Evolutionary conservation across 1,140 invertebrate genomes (phyloP), one percentile per base, ranked within the genome.

Genomic region (Megathymus violae): DNA sequence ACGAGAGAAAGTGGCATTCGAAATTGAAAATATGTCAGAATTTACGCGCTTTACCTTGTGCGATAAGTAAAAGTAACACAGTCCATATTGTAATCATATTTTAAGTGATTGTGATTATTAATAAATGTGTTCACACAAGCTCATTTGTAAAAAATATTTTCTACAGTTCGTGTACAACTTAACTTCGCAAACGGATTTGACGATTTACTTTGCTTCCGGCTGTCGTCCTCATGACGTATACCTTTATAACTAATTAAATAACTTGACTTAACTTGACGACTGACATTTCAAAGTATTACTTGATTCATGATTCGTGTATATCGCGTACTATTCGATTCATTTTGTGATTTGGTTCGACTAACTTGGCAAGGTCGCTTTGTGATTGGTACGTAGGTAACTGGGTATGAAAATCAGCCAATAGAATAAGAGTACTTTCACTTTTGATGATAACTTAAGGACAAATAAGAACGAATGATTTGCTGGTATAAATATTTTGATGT

Each of bases 1-100:
- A 3, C 11, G 48, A 62, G 64, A 67, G 64, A 67, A 67, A 67
- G 64, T 67, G 36, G 48, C 34, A 67, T 63, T 54, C 4, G 36
- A 16, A 51, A 38, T 56, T 52, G 4, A 68, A 14, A 60, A 59
- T 27, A 50, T 0, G 27, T 10, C 13, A 51, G 17, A 19, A 52
- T 36, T 36, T 38, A 36, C 15, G 25, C 43, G 10, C 27, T 25
- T 6, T 77, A 88, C 85, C 77, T 84, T 75, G 62, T 40, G 77
- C 56, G 16, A 78, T 41, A 36, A 81, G 38, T 36, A 56, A 34
- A 38, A 78, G 36, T 17, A 78, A 48, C 46, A 69, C 60, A 17
- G 69, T 47, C 27, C 65, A 75, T 68, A 62, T 63, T 70, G 38
- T 51, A 46, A 60, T 61, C 75, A 78, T 78, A 34, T 41, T 77